Percentiles rank a stretch among this genome's conserved stretches.
Evolutionary conservation across 2,797 vertebrate genomes (phyloP).

Genomic region (Chiloscyllium punctatum): DNA sequence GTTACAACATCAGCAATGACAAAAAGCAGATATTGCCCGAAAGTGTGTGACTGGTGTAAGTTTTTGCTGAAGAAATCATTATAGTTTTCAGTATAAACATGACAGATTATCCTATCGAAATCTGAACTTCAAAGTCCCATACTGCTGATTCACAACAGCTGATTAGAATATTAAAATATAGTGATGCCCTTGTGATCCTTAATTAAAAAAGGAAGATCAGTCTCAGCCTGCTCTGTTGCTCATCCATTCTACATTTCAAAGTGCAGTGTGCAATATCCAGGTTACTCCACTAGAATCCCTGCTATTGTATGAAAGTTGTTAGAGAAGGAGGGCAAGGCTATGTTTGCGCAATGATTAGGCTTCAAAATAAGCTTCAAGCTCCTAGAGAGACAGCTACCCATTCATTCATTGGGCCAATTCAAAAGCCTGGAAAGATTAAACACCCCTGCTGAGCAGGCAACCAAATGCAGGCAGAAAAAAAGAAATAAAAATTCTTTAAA

Average conservation of each 20-base stretch:
- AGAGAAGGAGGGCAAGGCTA: conserved; percentile 94
- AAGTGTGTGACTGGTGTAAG: not conserved
- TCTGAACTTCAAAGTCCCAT: conserved; percentile 68
- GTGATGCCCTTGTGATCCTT: conserved; percentile 57
- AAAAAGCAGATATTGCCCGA: not conserved
- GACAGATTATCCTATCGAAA: conserved; percentile 62
- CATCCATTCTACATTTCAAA: conserved; percentile 75
- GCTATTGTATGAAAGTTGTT: conserved; percentile 86
- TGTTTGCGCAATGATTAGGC: conserved; percentile 99
- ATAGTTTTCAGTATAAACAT: conserved; percentile 51
- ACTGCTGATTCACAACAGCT: conserved; percentile 65
- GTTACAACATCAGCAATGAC: not conserved
- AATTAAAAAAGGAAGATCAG: conserved; percentile 70
- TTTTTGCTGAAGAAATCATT: not conserved
- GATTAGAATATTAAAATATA: conserved; percentile 50
- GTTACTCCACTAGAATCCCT: conserved; percentile 72
- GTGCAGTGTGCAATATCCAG: conserved; percentile 73
- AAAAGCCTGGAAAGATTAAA: conserved; percentile 99
- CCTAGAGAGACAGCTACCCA: conserved; percentile 91
- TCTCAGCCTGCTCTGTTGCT: conserved; percentile 67
- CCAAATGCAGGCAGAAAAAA: conserved; percentile 90
- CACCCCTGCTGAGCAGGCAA: conserved; percentile 99
- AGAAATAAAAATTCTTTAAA: conserved; percentile 85
- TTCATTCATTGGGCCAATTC: conserved; percentile 97
- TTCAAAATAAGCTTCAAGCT: conserved; percentile 99